Conservation (phyloP, 2,113 vertebrate species). For the Mesocricetus auratus region DNA sequence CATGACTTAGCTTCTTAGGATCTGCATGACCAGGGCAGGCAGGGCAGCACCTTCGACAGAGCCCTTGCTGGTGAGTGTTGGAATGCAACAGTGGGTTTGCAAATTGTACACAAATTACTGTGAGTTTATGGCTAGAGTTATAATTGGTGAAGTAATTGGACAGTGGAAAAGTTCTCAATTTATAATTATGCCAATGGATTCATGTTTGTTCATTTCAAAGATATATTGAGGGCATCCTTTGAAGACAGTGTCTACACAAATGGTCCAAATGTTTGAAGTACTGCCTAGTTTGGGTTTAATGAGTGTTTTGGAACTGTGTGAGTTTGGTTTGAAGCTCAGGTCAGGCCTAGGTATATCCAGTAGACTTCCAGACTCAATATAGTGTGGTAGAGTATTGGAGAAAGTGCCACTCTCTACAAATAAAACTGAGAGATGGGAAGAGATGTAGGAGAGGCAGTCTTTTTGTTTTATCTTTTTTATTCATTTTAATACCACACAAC, state of each 20-base stretch:
- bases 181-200: not conserved
- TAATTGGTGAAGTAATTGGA: conserved; percentile 4
- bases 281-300: not conserved
- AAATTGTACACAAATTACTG: not conserved
- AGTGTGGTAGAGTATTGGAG: not conserved
- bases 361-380: not conserved
- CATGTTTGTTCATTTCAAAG: not conserved
- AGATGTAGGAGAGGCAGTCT: not conserved
- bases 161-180: conserved; percentile 7
- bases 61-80: not conserved
- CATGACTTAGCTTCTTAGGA: not conserved
- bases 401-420: not conserved
- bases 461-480: not conserved
- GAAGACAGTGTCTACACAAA: not conserved
- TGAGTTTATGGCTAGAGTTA: not conserved
- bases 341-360: not conserved
- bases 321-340: not conserved
- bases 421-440: not conserved
- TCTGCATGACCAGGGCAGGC: not conserved
- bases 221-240: not conserved
- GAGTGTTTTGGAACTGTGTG: not conserved
- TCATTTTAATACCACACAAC: not conserved
- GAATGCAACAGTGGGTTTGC: not conserved
- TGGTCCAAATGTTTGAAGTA: conserved; percentile 6
- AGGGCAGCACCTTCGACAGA: not conserved